Conservation (phyloP, 1,140 invertebrate species). For the Brachionus rotundiformis region DNA sequence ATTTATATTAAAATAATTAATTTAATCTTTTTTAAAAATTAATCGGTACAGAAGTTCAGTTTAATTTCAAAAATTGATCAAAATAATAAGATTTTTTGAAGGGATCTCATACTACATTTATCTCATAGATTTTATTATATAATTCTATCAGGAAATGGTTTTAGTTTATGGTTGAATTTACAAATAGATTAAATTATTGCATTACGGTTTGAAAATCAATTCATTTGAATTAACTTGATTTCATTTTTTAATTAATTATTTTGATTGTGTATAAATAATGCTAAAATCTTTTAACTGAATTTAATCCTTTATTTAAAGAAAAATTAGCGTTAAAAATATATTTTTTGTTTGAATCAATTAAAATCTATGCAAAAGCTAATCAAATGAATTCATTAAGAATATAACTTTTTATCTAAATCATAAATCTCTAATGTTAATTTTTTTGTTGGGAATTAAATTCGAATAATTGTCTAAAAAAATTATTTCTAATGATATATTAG, state of each 20-base stretch:
- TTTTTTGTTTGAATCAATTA: no score
- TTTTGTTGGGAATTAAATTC: no score
- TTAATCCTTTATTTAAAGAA: no score
- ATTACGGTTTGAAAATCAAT: neutral
- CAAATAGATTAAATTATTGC: neutral
- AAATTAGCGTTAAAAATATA: no score
- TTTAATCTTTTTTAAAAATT: neutral
- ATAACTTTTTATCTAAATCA: no score
- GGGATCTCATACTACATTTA: neutral
- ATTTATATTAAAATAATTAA: neutral
- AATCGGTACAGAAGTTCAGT: neutral
- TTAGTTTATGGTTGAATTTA: neutral
- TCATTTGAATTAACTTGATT: neutral
- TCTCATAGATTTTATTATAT: neutral
- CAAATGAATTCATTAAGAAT: no score
- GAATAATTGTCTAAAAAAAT: no score
- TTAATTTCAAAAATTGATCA: neutral
- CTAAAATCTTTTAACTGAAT: no score
- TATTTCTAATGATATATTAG: no score
- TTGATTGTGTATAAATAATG: neutral
- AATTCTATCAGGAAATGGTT: neutral
- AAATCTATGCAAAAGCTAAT: no score
- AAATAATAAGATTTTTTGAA: neutral
- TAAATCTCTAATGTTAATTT: no score
- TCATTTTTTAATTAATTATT: neutral